Base-by-base conservation (phyloP, 2,797 vertebrate species). In the Kryptolebias ocellatus region DNA sequence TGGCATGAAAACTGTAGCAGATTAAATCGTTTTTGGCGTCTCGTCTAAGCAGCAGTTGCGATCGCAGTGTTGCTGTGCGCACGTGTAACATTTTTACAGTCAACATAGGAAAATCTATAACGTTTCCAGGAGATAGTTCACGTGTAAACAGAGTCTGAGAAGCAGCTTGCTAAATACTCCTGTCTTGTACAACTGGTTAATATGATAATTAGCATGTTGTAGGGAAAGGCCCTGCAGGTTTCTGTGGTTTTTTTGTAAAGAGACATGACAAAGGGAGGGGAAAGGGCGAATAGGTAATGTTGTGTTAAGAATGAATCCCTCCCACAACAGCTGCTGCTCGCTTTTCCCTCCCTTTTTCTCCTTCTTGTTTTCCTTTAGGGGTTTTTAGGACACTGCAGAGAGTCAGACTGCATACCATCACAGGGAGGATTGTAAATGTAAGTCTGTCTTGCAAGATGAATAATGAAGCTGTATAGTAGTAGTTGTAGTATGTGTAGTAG, bases 311-410 rank as follows among this genome's bases (percentile, higher is more conserved):
- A 28, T 58, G 72, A 70, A 81, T 56, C 53, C 76, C 59, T 60
- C 83, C 73, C 74, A 77, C 79, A 62, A 72, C 77, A 83, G 77
- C 84, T 86, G 79, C 81, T 83, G 83, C 85, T 70, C 80, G 64
- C 66, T 39, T 66, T 66, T 72, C 70, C 62, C 65, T 60, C 53
- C 50, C 44, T 62, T 64, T 65, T n/a, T 8, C 60, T 61, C 49
- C 51, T 52, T 51, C 55, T 65, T 4, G 5, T 6, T 7, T 34
- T 34, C 7, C 31, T 34, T 34, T 3, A 4, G 31, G 4, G 4
- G 31, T 34, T 34, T 34, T 34, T 4, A 34, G 31, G 31, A 34
- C 31, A 34, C 31, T 34, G 31, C 31, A 34, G 31, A 34, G 31
- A 34, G 60, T 63, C n/a, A 50, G 44, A 17, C 34, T 7, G 10